phyloP scores from a whole-genome alignment of 1,140 invertebrate genomes.

The Drosophila athabasca region DNA sequence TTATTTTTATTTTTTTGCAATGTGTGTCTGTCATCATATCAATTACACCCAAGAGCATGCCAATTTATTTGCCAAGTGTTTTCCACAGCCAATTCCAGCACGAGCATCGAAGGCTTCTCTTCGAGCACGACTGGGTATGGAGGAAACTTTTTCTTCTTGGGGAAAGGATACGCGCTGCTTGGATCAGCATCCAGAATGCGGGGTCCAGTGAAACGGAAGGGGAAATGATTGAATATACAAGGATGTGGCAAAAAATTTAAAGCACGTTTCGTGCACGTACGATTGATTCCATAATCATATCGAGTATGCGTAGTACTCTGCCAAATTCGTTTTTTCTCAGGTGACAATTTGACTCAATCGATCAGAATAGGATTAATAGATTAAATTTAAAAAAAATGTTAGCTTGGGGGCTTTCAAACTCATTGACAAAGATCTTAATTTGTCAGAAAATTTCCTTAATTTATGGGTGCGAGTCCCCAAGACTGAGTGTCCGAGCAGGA shows the following conservation, averaged over 20 bases:
- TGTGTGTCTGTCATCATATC: constrained; percentile 57
- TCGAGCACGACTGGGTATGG: constrained; percentile 29
- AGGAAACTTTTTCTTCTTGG: constrained; percentile 4
- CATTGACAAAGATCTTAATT: too few relatives aligned
- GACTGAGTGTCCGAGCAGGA: constrained; percentile 25
- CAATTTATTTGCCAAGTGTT: constrained; percentile 68
- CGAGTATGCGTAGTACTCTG: too few relatives aligned
- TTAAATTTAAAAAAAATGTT: too few relatives aligned
- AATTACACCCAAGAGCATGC: constrained; percentile 74
- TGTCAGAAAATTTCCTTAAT: background rate
- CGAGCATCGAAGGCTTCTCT: constrained; percentile 22
- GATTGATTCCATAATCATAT: too few relatives aligned
- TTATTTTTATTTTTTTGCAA: constrained; percentile 18
- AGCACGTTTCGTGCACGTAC: too few relatives aligned
- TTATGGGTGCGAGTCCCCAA: constrained; percentile 10
- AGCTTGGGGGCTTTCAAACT: too few relatives aligned
- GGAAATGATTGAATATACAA: too few relatives aligned
- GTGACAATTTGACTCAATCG: too few relatives aligned
- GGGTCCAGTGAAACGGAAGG: too few relatives aligned
- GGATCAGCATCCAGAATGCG: background rate
- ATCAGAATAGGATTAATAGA: too few relatives aligned
- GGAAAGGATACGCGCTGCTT: constrained; percentile 9
- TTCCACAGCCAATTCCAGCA: constrained; percentile 50
- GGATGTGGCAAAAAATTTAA: too few relatives aligned
- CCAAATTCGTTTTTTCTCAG: too few relatives aligned